These are phyloP conservation scores for Tetragnatha versicolor DNA, from an alignment of 1,140 invertebrate genomes.

Conservation along the genomic window DNA sequence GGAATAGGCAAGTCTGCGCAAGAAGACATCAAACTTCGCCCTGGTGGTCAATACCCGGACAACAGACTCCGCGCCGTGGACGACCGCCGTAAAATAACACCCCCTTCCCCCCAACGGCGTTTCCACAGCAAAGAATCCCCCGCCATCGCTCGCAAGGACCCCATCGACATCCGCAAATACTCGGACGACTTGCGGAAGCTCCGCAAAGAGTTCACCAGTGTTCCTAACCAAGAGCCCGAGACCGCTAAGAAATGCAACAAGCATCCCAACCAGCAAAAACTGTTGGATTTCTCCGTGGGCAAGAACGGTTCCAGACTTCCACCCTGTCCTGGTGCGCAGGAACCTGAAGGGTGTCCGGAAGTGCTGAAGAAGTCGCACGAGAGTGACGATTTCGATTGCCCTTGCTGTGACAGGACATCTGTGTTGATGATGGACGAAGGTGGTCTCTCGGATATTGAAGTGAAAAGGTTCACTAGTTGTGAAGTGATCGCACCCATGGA, in stretches of 20 bases:
- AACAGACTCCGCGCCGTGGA: slow-evolving; percentile 4
- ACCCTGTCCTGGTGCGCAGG: background rate
- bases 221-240: background rate
- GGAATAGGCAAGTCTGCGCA: background rate
- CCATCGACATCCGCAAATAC: background rate
- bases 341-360: background rate
- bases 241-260: slow-evolving; percentile 18
- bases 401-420: slow-evolving; percentile 38
- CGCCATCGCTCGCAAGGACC: background rate
- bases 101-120: slow-evolving; percentile 23
- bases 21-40: slow-evolving; percentile 17
- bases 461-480: slow-evolving; percentile 38
- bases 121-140: background rate
- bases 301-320: background rate
- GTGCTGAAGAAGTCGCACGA: slow-evolving; percentile 26
- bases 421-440: background rate
- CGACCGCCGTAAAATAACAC: slow-evolving; percentile 16
- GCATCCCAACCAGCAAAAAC: background rate
- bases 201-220: background rate
- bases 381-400: slow-evolving; percentile 46
- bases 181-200: background rate
- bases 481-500: slow-evolving; percentile 16
- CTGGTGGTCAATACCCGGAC: background rate
- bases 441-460: slow-evolving; percentile 9
- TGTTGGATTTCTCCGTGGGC: background rate